Conservation (phyloP, 2,797 vertebrate genomes). For the Periparus ater region DNA sequence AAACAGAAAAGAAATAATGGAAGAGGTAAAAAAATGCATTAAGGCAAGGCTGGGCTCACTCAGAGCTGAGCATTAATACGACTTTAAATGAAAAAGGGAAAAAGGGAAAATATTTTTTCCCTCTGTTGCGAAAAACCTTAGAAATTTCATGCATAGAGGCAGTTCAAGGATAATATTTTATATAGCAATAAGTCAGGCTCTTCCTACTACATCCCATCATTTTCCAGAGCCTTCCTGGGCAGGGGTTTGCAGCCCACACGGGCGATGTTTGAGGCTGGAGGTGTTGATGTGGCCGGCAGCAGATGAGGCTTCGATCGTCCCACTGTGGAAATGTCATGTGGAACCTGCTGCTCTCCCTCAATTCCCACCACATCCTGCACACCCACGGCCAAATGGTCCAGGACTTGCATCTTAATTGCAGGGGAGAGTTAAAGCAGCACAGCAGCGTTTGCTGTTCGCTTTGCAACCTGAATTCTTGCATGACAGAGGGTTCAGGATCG, state of each 20-base stretch:
- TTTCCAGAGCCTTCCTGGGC: neutral
- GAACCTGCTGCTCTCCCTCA: neutral
- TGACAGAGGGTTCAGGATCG: neutral
- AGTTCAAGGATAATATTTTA: neutral
- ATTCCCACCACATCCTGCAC: neutral
- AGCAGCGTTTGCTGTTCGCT: neutral
- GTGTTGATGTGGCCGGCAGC: neutral
- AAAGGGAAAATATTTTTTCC: neutral
- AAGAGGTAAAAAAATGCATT: neutral
- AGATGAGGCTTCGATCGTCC: neutral
- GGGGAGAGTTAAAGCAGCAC: neutral
- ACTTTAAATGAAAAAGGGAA: neutral
- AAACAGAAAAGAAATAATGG: neutral
- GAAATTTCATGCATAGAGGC: neutral
- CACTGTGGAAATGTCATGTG: neutral
- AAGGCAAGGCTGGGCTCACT: neutral
- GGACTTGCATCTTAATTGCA: neutral
- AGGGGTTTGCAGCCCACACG: neutral
- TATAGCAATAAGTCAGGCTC: neutral
- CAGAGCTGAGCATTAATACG: neutral
- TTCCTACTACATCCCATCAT: neutral
- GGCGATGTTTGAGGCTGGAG: neutral
- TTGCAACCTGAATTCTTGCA: neutral
- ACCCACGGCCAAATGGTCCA: neutral
- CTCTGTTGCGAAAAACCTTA: neutral